Conservation (phyloP, 1,140 invertebrate genomes). For the Drosophila suzukii region DNA sequence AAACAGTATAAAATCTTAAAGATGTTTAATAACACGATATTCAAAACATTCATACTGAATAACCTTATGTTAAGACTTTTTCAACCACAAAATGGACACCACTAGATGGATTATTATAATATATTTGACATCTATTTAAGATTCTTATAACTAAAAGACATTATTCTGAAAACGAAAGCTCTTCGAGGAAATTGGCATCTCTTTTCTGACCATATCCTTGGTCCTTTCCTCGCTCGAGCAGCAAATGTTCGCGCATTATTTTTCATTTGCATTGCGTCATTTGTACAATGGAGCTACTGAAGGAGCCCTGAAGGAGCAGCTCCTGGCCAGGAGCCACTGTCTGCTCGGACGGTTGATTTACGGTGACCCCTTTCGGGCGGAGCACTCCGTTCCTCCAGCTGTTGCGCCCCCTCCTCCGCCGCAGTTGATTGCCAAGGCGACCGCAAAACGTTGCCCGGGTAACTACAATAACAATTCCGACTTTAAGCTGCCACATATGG, state of each 20-base stretch:
- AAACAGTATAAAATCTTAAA: too few species aligned
- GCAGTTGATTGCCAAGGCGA: constrained; percentile 76
- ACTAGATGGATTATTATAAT: too few species aligned
- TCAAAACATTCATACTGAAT: too few species aligned
- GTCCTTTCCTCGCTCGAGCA: not conserved
- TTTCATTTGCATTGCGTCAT: constrained; percentile 76
- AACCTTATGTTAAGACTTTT: too few species aligned
- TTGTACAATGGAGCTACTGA: constrained; percentile 20
- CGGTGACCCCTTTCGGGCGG: constrained; percentile 48
- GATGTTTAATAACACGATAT: too few species aligned
- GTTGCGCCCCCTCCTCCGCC: constrained; percentile 16
- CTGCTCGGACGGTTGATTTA: constrained; percentile 64
- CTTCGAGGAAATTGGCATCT: constrained; percentile 5
- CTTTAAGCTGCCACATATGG: constrained; percentile 39
- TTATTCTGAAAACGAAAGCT: not conserved
- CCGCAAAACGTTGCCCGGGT: constrained; percentile 55
- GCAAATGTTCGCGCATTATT: constrained; percentile 58
- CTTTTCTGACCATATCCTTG: constrained; percentile 3
- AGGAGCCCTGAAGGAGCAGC: not conserved
- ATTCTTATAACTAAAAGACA: too few species aligned
- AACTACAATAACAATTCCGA: constrained; percentile 38
- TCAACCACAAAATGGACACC: too few species aligned
- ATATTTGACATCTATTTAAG: too few species aligned
- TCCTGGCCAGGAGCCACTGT: constrained; percentile 26
- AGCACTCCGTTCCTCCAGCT: constrained; percentile 8